A percentile compares a stretch with the other conserved stretches of the same genome.
phyloP scores from a whole-genome alignment of 1,140 invertebrate species.

The Ridgeia piscesae region DNA sequence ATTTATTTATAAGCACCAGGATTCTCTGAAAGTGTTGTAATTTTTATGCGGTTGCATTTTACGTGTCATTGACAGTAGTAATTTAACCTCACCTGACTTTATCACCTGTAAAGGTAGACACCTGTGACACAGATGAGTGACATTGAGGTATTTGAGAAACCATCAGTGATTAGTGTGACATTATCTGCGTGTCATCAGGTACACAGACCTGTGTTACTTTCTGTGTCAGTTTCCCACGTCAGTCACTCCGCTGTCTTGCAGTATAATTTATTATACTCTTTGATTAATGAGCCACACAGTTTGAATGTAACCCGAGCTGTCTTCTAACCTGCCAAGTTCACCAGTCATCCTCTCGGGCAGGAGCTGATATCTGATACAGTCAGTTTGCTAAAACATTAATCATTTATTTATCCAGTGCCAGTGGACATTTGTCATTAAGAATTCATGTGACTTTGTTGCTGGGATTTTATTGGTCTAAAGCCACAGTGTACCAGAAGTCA shows the following conservation, averaged over 20 bases:
- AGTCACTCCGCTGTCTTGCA: no score
- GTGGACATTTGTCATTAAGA: neutral
- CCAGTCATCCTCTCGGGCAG: neutral
- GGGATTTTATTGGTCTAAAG: neutral
- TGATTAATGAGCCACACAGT: neutral
- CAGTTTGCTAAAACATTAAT: neutral
- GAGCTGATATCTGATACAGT: neutral
- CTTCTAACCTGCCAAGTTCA: neutral
- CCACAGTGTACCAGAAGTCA: neutral
- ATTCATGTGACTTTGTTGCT: neutral
- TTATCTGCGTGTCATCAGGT: neutral
- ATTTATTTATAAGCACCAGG: no score
- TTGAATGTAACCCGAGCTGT: neutral
- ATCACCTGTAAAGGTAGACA: neutral
- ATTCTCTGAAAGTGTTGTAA: no score
- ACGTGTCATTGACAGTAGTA: no score
- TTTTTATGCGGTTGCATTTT: no score
- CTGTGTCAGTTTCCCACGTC: neutral
- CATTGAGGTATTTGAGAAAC: neutral
- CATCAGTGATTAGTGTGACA: neutral
- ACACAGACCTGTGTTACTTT: neutral
- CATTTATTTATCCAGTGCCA: neutral
- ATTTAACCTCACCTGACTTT: no score
- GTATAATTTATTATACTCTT: neutral
- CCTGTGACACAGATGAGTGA: neutral